Evolutionary conservation across 1,140 invertebrate genomes (phyloP).

Genomic region (Papilio polyxenes): DNA sequence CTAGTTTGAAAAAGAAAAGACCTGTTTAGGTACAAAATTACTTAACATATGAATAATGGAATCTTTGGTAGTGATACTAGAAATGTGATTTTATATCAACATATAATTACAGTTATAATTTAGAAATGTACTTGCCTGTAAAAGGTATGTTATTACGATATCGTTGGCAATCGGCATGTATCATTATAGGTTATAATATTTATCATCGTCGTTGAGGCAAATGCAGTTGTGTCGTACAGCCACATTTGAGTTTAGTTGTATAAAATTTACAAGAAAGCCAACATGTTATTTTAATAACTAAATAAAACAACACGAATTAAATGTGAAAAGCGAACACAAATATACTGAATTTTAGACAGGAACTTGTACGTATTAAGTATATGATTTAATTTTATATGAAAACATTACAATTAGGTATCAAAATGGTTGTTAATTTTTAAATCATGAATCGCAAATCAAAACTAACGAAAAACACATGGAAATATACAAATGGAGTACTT

Average conservation of each 20-base stretch:
- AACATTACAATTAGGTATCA: not conserved
- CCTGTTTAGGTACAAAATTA: no score
- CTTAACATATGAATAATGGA: no score
- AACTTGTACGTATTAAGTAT: not conserved
- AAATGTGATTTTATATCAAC: not conserved
- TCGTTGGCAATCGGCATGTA: not conserved
- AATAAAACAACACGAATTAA: not conserved
- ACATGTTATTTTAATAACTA: no score
- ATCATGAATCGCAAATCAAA: not conserved
- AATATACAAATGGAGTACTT: not conserved
- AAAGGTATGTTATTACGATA: conserved; percentile 11
- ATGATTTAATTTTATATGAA: not conserved
- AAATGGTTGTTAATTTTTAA: not conserved
- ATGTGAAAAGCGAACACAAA: not conserved
- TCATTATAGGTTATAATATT: conserved; percentile 33
- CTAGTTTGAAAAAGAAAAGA: no score
- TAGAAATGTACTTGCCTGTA: not conserved
- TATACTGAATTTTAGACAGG: not conserved
- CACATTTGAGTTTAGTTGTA: not conserved
- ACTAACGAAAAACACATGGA: not conserved
- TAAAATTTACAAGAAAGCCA: not conserved
- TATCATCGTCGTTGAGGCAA: conserved; percentile 18
- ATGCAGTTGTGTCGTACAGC: not conserved
- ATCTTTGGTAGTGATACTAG: not conserved
- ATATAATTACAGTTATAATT: not conserved